A percentile compares a stretch with the other conserved stretches of the same genome.
phyloP scores from a whole-genome alignment of 2,797 vertebrate species.

The Ctenopoma kingsleyae region DNA sequence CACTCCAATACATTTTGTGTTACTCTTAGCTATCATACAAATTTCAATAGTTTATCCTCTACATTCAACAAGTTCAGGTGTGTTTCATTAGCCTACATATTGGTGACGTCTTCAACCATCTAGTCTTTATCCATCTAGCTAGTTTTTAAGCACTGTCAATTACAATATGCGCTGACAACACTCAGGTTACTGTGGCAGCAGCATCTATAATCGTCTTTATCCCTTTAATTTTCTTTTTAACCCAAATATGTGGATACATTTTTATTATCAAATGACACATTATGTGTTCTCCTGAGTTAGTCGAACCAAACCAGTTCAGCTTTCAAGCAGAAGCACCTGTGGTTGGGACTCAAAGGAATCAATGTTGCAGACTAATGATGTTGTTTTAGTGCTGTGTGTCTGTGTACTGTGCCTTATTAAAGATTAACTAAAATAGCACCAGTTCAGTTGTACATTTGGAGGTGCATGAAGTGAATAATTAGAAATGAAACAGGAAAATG shows the following conservation, averaged over 20 bases:
- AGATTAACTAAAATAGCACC: background rate
- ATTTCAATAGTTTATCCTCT: no score
- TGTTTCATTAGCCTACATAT: no score
- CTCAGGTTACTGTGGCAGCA: no score
- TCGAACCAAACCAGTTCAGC: no score
- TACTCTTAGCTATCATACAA: no score
- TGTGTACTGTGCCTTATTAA: background rate
- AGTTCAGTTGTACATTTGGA: background rate
- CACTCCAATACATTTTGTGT: background rate
- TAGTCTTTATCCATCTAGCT: background rate
- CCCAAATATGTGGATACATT: no score
- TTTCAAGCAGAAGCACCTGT: background rate
- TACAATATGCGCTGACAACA: background rate
- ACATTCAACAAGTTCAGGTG: no score
- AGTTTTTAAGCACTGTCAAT: no score
- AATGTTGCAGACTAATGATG: background rate
- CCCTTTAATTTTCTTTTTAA: no score
- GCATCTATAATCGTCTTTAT: background rate
- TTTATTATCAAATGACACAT: background rate
- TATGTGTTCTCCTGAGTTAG: no score
- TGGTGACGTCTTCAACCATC: no score
- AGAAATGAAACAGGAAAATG: slow-evolving; percentile 5
- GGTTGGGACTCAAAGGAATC: background rate
- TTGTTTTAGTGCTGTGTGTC: background rate
- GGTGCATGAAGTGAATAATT: background rate